These are phyloP conservation scores for Philopedon plagiatum DNA, from an alignment of 2,888 invertebrate species.

Conservation along the genomic window DNA sequence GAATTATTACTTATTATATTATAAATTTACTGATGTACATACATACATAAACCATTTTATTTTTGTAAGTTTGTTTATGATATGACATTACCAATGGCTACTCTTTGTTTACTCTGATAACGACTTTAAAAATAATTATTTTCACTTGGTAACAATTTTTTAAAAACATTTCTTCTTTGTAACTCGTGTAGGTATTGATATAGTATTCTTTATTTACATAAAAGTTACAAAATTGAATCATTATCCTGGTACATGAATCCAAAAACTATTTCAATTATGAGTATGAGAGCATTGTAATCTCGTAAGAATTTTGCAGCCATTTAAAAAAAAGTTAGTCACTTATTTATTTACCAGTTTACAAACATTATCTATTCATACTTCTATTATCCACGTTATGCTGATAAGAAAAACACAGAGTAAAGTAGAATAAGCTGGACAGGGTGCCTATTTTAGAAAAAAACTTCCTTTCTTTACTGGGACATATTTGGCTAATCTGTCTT, in stretches of 20 bases:
- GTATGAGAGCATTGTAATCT: background rate
- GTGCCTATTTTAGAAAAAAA: too few species aligned
- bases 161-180: constrained; percentile 3
- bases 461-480: too few species aligned
- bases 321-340: background rate
- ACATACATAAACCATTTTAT: constrained; percentile 18
- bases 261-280: background rate
- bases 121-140: constrained; percentile 18
- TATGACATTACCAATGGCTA: constrained; percentile 19
- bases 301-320: background rate
- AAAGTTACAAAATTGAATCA: background rate
- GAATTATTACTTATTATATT: constrained; percentile 35
- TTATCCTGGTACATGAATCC: background rate
- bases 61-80: constrained; percentile 29
- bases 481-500: too few species aligned
- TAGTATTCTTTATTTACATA: background rate
- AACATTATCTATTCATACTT: background rate
- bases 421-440: too few species aligned
- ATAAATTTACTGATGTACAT: constrained; percentile 17
- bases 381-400: too few species aligned
- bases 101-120: constrained; percentile 37
- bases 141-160: constrained; percentile 37
- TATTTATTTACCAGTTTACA: background rate
- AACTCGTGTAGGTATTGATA: background rate
- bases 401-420: too few species aligned